Percentiles rank a stretch among this genome's conserved stretches.
Evolutionary conservation across 2,888 invertebrate species (phyloP).

Genomic region (Acheta domesticus): DNA sequence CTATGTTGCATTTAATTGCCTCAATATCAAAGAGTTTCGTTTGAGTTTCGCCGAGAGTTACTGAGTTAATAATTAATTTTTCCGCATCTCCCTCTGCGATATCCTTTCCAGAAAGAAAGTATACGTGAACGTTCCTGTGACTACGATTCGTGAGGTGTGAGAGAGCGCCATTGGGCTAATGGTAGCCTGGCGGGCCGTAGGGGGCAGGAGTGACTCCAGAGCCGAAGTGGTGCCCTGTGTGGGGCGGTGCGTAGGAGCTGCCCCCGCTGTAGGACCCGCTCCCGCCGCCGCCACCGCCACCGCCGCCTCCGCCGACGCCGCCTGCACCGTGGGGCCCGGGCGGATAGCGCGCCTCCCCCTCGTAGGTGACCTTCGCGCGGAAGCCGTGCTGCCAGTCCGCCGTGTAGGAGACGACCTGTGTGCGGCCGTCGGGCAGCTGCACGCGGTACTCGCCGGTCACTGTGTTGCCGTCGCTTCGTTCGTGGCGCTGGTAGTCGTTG

Average conservation of each 20-base stretch:
- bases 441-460: slow-evolving; percentile 81
- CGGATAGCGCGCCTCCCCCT: slow-evolving; percentile 63
- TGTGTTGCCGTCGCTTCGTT: slow-evolving; percentile 72
- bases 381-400: slow-evolving; percentile 88
- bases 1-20: too few species aligned
- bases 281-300: not conserved
- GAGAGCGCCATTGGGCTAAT: too few species aligned
- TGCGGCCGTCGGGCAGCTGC: slow-evolving; percentile 78
- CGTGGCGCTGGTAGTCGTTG: slow-evolving; percentile 36
- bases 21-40: too few species aligned
- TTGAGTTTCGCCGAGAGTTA: too few species aligned
- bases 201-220: not conserved
- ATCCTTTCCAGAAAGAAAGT: too few species aligned
- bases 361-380: slow-evolving; percentile 81
- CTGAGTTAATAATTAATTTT: too few species aligned
- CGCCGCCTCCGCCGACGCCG: slow-evolving; percentile 61
- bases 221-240: not conserved
- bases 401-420: slow-evolving; percentile 72
- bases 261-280: not conserved
- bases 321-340: slow-evolving; percentile 27
- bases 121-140: too few species aligned
- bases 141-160: too few species aligned
- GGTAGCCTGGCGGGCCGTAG: not conserved
- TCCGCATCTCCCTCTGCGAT: too few species aligned
- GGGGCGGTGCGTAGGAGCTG: slow-evolving; percentile 23